Base-by-base conservation (phyloP, 2,888 invertebrate species). In the Ganaspis brasiliensis region DNA sequence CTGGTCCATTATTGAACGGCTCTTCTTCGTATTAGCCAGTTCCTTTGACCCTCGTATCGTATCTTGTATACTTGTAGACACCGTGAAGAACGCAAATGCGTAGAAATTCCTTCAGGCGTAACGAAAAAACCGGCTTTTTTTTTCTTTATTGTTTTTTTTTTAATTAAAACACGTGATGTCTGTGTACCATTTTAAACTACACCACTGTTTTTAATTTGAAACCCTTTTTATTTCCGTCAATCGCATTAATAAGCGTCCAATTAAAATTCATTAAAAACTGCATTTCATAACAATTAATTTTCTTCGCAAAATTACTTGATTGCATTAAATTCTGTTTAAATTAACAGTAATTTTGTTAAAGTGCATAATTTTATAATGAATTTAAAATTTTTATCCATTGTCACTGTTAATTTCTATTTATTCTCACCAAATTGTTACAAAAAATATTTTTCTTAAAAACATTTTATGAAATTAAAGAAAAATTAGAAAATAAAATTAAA, bases 1-100 rank as follows among this genome's bases (percentile, higher is more conserved):
- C 80, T 77, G 74, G 67, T 74, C 67, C 74, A 74, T 67, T 55
- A 74, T 74, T 67, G 67, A 74, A 74, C 21, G 19, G 63, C 37
- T 57, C 57, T 57, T 57, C 24, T 57, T 57, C 57, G 57, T 57
- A 57, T 59, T 73, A 61, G 24, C 57, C 40, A 59, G 59, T 59
- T 59, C 40, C 19, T 49, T 31, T 49, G 19, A 37, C 57, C 56
- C 26, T 40, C 72, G 56, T 19, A 24, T 63, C 63, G 31, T 55
- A 52, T 52, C 19, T 49, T 49, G 1, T 14, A 49, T 14, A 49
- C 49, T n/a, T n/a, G n/a, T 49, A 49, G 49, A 49, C 16, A 49
- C 16, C 14, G n/a, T 16, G 14, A 49, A 49, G 14, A 1, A n/a
- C n/a, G n/a, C n/a, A 59, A 59, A 61, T 35, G 52, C 37, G 61